Evolutionary conservation across 2,888 invertebrate species (phyloP).

Genomic region (Dicranocentrus wangi): DNA sequence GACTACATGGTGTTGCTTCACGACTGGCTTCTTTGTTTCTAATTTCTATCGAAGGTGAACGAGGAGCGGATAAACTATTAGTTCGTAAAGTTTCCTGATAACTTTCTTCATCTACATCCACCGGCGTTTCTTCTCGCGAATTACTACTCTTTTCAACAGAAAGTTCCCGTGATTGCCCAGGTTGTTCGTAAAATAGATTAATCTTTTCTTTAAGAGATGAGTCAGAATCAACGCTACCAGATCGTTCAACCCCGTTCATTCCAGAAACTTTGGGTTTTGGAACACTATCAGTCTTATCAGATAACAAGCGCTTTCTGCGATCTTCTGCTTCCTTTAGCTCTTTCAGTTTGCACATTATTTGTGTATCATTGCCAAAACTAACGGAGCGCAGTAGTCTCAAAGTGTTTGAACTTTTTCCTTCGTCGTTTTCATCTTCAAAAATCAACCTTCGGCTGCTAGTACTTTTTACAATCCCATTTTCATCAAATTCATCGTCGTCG

Average conservation of each 20-base stretch:
- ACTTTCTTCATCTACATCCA: slow-evolving; percentile 64
- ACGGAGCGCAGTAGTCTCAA: slow-evolving; percentile 77
- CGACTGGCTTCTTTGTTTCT: slow-evolving; percentile 35
- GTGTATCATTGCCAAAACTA: slow-evolving; percentile 87
- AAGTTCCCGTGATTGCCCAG: neutral
- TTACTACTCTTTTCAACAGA: slow-evolving; percentile 51
- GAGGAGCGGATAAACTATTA: slow-evolving; percentile 36
- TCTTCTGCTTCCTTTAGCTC: slow-evolving; percentile 68
- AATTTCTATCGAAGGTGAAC: slow-evolving; percentile 66
- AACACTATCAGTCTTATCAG: slow-evolving; percentile 39
- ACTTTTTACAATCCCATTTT: slow-evolving; percentile 56
- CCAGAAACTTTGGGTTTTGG: neutral
- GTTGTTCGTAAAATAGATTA: slow-evolving; percentile 69
- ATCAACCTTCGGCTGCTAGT: slow-evolving; percentile 57
- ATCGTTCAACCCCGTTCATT: slow-evolving; percentile 31
- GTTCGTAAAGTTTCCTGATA: slow-evolving; percentile 64
- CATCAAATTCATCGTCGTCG: slow-evolving; percentile 66
- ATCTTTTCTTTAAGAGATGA: slow-evolving; percentile 71
- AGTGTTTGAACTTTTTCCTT: slow-evolving; percentile 63
- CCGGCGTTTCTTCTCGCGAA: slow-evolving; percentile 71
- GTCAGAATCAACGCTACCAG: slow-evolving; percentile 69
- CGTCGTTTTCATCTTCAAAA: slow-evolving; percentile 62
- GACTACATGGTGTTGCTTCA: slow-evolving; percentile 77
- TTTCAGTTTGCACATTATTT: slow-evolving; percentile 77
- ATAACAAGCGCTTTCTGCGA: slow-evolving; percentile 26